Evolutionary conservation across 2,113 vertebrate genomes (phyloP), one percentile per base, ranked within the genome.

Genomic region (Zosterops lateralis): DNA sequence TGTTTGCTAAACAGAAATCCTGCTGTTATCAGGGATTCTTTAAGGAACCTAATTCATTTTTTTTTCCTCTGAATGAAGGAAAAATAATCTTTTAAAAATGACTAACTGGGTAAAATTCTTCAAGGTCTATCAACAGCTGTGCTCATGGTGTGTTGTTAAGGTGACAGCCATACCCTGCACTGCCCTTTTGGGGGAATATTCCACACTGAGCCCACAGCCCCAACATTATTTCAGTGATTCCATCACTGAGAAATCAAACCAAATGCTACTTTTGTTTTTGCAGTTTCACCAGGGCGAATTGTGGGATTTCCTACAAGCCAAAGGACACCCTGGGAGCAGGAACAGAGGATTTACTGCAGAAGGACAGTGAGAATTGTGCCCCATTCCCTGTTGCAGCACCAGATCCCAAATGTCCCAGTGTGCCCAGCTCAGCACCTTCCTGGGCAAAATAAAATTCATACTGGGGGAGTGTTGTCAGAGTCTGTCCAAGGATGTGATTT

Each of bases 321-420:
- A 10, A 28, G 51, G 12, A 5, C 12, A 0, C 1, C 2, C 15
- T 26, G 45, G 44, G 25, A 57, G 40, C 7, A n/a, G 86, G 58
- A 57, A 4, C 45, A 4, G 17, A 10, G 58, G 21, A 5, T 7
- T 42, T 3, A 1, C 17, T 16, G 1, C 0, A n/a, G n/a, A 18
- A 13, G 20, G 20, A 9, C 17, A 6, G 8, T 0, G 31, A 12
- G 50, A 34, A 32, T 64, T 89, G 15, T 70, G 54, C 42, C 81
- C 31, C 64, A 0, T 7, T 47, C 38, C 34, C 25, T 2, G 8
- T 1, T 9, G 28, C 79, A 89, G 80, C 40, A 6, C 4, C 2
- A 28, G 34, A 48, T 28, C 62, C 75, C 76, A 8, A 58, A 18
- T 0, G 10, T 12, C 48, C 48, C 10, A 2, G 17, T 4, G 2